phyloP scores from a whole-genome alignment of 2,888 invertebrate species.

The Platycheirus albimanus region DNA sequence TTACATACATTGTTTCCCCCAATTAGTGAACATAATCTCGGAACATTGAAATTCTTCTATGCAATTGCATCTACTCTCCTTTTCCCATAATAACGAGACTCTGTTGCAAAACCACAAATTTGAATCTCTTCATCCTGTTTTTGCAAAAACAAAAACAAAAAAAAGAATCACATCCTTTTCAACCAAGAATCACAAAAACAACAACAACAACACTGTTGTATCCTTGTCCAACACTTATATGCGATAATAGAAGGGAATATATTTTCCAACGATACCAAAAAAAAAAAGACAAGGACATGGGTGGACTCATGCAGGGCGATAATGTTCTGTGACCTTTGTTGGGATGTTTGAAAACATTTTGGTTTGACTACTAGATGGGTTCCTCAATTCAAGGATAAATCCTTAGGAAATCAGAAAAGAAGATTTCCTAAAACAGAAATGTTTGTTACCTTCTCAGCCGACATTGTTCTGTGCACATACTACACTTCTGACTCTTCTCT shows the following conservation, averaged over 20 bases:
- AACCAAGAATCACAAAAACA: slow-evolving; percentile 17
- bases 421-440: slow-evolving; percentile 16
- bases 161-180: slow-evolving; percentile 16
- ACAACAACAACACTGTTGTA: not conserved
- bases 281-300: slow-evolving; percentile 46
- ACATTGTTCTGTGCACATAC: not conserved
- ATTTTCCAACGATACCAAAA: not conserved
- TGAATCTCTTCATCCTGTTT: slow-evolving; percentile 31
- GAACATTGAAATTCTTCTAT: slow-evolving; percentile 34
- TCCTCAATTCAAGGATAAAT: slow-evolving; percentile 68
- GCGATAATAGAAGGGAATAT: slow-evolving; percentile 1
- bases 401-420: slow-evolving; percentile 46
- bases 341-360: slow-evolving; percentile 71
- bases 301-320: slow-evolving; percentile 63
- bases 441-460: slow-evolving; percentile 18
- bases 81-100: slow-evolving; percentile 40
- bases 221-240: slow-evolving; percentile 18
- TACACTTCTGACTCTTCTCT: slow-evolving; percentile 15
- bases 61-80: not conserved
- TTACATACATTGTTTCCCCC: slow-evolving; percentile 27
- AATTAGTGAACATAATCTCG: slow-evolving; percentile 50
- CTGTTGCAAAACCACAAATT: slow-evolving; percentile 45
- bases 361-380: slow-evolving; percentile 71
- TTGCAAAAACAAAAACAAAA: slow-evolving; percentile 11
- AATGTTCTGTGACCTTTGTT: slow-evolving; percentile 66